phyloP scores from a whole-genome alignment of 2,888 invertebrate genomes.

The Campoletis raptor region DNA sequence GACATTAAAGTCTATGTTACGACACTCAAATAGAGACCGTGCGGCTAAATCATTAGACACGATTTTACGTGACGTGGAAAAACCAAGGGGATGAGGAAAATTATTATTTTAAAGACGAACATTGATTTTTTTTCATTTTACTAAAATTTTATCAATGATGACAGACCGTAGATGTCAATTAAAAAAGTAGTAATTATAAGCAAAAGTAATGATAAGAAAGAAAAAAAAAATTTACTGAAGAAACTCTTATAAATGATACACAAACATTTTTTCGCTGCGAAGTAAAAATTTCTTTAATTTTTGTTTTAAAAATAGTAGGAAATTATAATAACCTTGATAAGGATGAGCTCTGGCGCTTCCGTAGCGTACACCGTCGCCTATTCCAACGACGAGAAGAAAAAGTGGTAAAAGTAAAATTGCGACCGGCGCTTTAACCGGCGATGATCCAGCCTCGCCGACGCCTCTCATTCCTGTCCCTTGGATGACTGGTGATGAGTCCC shows the following conservation, averaged over 20 bases:
- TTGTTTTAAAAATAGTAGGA: background rate
- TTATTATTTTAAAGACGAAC: background rate
- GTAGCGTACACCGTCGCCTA: slow-evolving; percentile 70
- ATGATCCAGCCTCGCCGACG: slow-evolving; percentile 70
- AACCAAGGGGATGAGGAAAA: background rate
- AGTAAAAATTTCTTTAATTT: background rate
- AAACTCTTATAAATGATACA: background rate
- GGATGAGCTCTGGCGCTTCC: slow-evolving; percentile 65
- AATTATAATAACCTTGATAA: slow-evolving; percentile 67
- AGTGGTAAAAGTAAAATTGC: slow-evolving; percentile 64
- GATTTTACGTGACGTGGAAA: background rate
- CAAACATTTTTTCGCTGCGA: background rate
- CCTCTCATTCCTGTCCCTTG: slow-evolving; percentile 71
- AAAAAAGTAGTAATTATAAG: background rate
- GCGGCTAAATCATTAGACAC: slow-evolving; percentile 33
- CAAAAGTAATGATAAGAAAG: too few relatives aligned
- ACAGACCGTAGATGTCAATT: background rate
- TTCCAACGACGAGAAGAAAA: slow-evolving; percentile 67
- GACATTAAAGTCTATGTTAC: slow-evolving; percentile 32
- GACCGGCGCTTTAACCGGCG: slow-evolving; percentile 71
- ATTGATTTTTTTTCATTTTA: slow-evolving; percentile 4
- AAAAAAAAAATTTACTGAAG: background rate
- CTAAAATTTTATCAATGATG: background rate
- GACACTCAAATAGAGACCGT: slow-evolving; percentile 5
- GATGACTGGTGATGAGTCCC: slow-evolving; percentile 61